Evolutionary conservation across 2,113 vertebrate species (phyloP).

Genomic region (Triplophysa tibetana): DNA sequence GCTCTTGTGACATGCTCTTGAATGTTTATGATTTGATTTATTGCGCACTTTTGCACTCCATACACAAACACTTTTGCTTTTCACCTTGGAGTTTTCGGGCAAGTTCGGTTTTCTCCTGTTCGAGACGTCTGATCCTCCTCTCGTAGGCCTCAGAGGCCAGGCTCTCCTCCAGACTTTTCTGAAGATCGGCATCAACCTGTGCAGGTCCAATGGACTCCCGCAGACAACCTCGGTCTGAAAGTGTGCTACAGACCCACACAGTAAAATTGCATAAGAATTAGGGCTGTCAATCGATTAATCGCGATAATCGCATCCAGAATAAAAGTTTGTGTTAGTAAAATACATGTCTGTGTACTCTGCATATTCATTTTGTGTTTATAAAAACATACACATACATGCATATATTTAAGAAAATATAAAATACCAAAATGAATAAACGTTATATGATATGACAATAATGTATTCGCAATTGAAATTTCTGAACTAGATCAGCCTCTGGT

Average conservation of each 20-base stretch:
- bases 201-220: conserved; percentile 78
- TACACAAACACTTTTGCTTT: background rate
- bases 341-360: too few species aligned
- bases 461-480: too few species aligned
- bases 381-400: too few species aligned
- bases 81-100: conserved; percentile 94
- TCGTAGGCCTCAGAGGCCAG: conserved; percentile 96
- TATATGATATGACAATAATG: too few species aligned
- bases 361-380: too few species aligned
- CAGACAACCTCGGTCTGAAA: conserved; percentile 91
- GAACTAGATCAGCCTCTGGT: too few species aligned
- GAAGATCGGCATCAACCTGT: conserved; percentile 82
- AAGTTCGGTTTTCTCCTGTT: conserved; percentile 95
- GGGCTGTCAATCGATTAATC: too few species aligned
- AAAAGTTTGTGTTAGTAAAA: too few species aligned
- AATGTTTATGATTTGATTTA: background rate
- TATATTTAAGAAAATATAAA: too few species aligned
- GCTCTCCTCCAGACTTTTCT: conserved; percentile 89
- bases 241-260: conserved; percentile 69
- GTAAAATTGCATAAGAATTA: background rate
- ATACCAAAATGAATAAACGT: too few species aligned
- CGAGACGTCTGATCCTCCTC: conserved; percentile 90
- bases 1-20: background rate
- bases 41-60: too few species aligned
- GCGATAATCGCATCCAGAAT: too few species aligned